Conservation (phyloP, 2,888 invertebrate genomes). For the Orchesellides sinensis region DNA sequence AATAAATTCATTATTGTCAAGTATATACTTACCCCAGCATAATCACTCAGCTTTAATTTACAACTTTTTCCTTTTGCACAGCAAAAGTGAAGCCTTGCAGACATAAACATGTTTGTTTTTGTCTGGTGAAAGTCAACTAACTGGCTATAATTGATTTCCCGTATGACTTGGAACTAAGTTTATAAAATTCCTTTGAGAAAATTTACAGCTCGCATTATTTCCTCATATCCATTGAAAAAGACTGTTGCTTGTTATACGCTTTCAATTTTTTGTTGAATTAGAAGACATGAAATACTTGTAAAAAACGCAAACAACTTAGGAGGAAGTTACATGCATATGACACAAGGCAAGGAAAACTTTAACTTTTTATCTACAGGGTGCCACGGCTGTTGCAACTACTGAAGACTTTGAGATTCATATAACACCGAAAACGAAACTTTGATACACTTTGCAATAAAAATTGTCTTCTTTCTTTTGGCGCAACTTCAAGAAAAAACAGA, state of each 20-base stretch:
- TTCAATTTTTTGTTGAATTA: slow-evolving; percentile 1
- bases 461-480: slow-evolving; percentile 44
- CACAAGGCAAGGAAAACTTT: slow-evolving; percentile 19
- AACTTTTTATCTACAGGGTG: slow-evolving; percentile 21
- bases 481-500: slow-evolving; percentile 35
- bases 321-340: slow-evolving; percentile 9
- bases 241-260: background rate
- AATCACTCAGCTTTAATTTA: background rate
- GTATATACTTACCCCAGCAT: too few species aligned
- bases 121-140: background rate
- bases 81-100: background rate
- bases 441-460: slow-evolving; percentile 53
- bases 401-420: slow-evolving; percentile 1
- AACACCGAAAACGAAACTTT: slow-evolving; percentile 38
- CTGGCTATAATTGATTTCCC: slow-evolving; percentile 14
- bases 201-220: slow-evolving; percentile 16
- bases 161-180: background rate
- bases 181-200: slow-evolving; percentile 4
- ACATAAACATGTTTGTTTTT: background rate
- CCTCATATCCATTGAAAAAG: background rate
- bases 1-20: too few species aligned
- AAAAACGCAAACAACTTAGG: slow-evolving; percentile 14
- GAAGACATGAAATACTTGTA: slow-evolving; percentile 14
- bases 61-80: background rate
- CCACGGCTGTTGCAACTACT: slow-evolving; percentile 10